Evolutionary conservation across 2,113 vertebrate genomes (phyloP).

Genomic region (Sisor rabdophorus): DNA sequence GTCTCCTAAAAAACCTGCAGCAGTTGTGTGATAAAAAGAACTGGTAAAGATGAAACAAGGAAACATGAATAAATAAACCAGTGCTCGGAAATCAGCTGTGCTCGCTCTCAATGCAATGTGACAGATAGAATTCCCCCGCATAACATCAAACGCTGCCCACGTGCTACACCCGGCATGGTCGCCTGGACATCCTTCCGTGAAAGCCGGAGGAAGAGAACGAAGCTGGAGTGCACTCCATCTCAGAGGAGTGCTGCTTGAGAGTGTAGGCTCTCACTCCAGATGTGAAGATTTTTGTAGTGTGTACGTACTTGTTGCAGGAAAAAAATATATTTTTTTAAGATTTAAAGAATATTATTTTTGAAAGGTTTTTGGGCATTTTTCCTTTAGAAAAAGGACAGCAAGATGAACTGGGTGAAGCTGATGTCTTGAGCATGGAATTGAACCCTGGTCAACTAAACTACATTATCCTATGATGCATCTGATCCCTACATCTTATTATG

Average conservation of each 20-base stretch:
- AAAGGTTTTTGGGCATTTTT: too few relatives aligned
- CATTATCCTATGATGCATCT: neutral
- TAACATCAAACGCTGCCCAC: neutral
- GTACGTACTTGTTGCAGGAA: neutral
- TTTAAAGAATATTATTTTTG: too few relatives aligned
- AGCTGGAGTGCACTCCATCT: slow-evolving; percentile 23
- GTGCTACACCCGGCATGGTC: neutral
- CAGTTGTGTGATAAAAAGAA: neutral
- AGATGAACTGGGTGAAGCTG: too few relatives aligned
- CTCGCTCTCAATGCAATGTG: slow-evolving; percentile 35
- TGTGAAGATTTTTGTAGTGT: neutral
- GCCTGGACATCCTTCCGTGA: slow-evolving; percentile 39
- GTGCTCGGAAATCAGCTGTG: slow-evolving; percentile 9
- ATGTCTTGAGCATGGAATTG: too few relatives aligned
- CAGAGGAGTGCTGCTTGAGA: slow-evolving; percentile 17
- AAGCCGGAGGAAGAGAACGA: slow-evolving; percentile 26
- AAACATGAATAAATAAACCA: slow-evolving; percentile 40
- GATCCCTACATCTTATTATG: neutral
- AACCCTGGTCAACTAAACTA: too few relatives aligned
- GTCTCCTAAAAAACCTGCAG: neutral
- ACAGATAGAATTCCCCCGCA: slow-evolving; percentile 38
- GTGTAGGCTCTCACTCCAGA: slow-evolving; percentile 6
- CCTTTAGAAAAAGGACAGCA: too few relatives aligned
- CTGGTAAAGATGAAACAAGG: slow-evolving; percentile 35
- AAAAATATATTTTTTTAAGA: too few relatives aligned